Evolutionary conservation across 2,797 vertebrate genomes (phyloP).

Genomic region (Labeo calbasu): DNA sequence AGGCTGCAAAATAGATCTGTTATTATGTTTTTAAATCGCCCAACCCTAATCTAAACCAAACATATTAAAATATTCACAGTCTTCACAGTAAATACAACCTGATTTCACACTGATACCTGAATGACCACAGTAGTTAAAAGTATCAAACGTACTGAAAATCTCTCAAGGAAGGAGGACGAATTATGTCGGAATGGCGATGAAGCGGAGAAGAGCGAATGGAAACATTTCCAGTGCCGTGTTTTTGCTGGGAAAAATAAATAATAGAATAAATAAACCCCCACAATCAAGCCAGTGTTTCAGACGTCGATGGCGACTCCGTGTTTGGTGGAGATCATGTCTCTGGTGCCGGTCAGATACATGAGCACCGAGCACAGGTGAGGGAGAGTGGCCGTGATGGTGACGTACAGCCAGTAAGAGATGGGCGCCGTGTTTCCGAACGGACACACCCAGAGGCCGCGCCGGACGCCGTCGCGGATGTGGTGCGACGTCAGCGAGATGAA

Average conservation of each 20-base stretch:
- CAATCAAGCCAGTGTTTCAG: conserved; percentile 65
- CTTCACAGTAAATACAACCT: conserved; percentile 45
- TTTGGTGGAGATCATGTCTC: conserved; percentile 91
- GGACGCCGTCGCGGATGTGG: conserved; percentile 90
- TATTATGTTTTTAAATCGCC: neutral
- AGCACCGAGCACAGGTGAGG: conserved; percentile 92
- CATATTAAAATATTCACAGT: conserved; percentile 38
- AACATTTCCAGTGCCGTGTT: conserved; percentile 15
- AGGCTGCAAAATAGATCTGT: neutral
- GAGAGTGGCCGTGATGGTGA: conserved; percentile 89
- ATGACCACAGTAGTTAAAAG: conserved; percentile 39
- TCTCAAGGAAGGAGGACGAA: conserved; percentile 11
- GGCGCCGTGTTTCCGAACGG: conserved; percentile 92
- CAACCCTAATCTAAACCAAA: neutral
- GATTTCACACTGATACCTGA: conserved; percentile 52
- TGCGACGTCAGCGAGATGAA: conserved; percentile 94
- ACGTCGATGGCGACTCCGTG: conserved; percentile 91
- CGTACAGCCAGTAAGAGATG: conserved; percentile 93
- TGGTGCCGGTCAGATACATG: conserved; percentile 94
- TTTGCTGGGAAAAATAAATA: neutral
- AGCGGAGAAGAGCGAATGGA: conserved; percentile 5
- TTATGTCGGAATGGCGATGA: conserved; percentile 1
- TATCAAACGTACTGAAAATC: neutral
- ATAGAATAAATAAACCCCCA: neutral
- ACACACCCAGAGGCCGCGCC: conserved; percentile 93